Base-by-base conservation (phyloP, 1,140 invertebrate genomes). In the Polyergus mexicanus region DNA sequence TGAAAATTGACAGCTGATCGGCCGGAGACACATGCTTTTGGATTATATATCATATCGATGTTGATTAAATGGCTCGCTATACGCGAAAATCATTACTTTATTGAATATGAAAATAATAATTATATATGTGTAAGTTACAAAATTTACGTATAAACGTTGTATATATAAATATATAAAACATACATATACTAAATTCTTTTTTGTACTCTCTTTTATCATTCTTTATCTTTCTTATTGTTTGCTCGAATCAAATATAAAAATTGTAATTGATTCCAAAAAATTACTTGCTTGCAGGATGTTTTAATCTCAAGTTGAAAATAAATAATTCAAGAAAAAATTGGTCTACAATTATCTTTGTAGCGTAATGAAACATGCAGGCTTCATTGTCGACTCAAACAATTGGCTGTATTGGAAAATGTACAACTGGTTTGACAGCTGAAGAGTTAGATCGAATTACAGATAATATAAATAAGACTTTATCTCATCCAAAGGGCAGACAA, bases 401-500 rank as follows among this genome's bases (percentile, higher is more conserved):
- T 54, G 91, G 91, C 0, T 93, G 92, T 62, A 90, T 93, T 32
- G 92, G 90, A 66, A 93, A 93, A 76, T 93, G 93, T 71, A 89
- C 84, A 8, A 88, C 78, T 54, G 91, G 90, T 10, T 63, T 94
- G 10, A 90, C 56, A 8, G 3, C 4, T 10, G 77, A 91, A 8
- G 90, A 93, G 60, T 62, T 93, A 16, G 86, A 93, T 63, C 19
- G 56, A 4, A 88, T 94, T 11, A 93, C 93, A 22, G 89, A 93
- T 54, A 84, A 89, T 51, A 88, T 94, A 80, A 72, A 88, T 5
- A 85, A 86, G 7, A 93, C 93, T 11, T 35, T 94, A 58, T 65
- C 2, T 7, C 62, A 92, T 62, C 35, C 47, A 1, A 66, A 83
- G 2, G 93, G 92, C 6, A 89, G 88, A 6, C n/a, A 91, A 32